Base-by-base conservation (phyloP, 2,888 invertebrate species). In the Ophonus ardosiacus region DNA sequence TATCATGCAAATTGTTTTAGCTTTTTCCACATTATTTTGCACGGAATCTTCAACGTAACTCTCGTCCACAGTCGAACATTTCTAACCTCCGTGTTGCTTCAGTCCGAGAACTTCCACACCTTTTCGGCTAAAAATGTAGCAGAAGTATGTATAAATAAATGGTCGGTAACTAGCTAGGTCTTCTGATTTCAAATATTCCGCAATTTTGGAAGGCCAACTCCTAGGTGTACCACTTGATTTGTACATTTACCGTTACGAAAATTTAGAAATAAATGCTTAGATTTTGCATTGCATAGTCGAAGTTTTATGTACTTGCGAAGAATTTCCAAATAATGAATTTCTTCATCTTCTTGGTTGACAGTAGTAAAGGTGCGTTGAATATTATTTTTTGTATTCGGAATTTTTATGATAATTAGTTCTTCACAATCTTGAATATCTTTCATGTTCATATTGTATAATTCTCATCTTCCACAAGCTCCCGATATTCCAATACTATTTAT, bases 171-270 rank as follows among this genome's bases (percentile, higher is more conserved):
- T 61, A 61, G 61, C 18, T 17, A 4, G 5, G 15, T 18, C 61
- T 61, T 61, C 6, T 18, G 6, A 61, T 61, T 61, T 21, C 10
- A 61, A 61, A 18, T 61, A 7, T 17, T 8, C 18, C 5, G 4
- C 21, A 63, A 63, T 21, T 63, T 63, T 63, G 18, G 21, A 63
- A 6, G 63, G 21, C 15, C 18, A 59, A 7, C 63, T 57, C 21
- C 63, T 21, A 63, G 18, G 6, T 63, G 63, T 63, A 63, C 63
- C 63, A 63, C 24, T 63, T 63, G 63, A 63, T 63, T 63, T 24
- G 13, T 63, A 63, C 63, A 63, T 63, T 24, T 63, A 63, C 63
- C 63, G 63, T 63, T 63, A 21, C 63, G 21, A 61, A 17, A 61
- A 61, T 61, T 61, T 8, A 17, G 15, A 61, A 15, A 61, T 18